Percentiles rank a stretch among this genome's conserved stretches.
These are phyloP conservation scores for Bradypodion pumilum DNA, from an alignment of 2,797 vertebrate genomes.

Conservation along the genomic window DNA sequence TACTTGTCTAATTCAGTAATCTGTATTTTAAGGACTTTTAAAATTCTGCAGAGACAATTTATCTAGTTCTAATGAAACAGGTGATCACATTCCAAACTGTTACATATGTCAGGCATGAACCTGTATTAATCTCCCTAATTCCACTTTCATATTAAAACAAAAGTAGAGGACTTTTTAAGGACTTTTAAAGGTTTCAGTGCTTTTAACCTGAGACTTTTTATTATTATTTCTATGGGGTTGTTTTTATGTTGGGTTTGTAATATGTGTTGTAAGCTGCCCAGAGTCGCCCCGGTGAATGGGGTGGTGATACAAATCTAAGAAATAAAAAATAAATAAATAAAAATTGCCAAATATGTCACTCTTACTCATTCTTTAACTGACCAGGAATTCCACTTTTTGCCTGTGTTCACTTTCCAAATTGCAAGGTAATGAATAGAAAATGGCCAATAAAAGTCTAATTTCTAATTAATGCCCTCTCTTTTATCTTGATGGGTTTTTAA, in stretches of 20 bases:
- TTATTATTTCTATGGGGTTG: no score
- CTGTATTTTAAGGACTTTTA: constrained; percentile 11
- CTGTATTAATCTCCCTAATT: constrained; percentile 11
- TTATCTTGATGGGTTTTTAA: background rate
- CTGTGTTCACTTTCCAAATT: constrained; percentile 19
- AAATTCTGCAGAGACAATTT: constrained; percentile 17
- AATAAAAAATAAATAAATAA: no score
- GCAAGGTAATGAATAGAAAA: constrained; percentile 17
- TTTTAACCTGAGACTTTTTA: no score
- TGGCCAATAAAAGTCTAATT: constrained; percentile 12
- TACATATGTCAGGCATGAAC: constrained; percentile 1
- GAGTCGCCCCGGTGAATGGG: no score
- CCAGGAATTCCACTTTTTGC: background rate
- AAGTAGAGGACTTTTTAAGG: no score
- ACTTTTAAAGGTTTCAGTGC: no score
- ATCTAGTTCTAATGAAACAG: constrained; percentile 30
- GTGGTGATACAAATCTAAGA: no score
- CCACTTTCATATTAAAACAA: constrained; percentile 20
- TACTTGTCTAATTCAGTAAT: background rate
- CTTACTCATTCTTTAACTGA: background rate
- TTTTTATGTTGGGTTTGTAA: no score
- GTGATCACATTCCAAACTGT: constrained; percentile 28
- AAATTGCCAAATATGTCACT: background rate
- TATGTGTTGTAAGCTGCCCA: no score
- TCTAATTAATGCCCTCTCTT: constrained; percentile 1